A percentile compares a stretch with the other conserved stretches of the same genome.
phyloP scores from a whole-genome alignment of 2,113 vertebrate genomes.

The Haemorhous mexicanus region DNA sequence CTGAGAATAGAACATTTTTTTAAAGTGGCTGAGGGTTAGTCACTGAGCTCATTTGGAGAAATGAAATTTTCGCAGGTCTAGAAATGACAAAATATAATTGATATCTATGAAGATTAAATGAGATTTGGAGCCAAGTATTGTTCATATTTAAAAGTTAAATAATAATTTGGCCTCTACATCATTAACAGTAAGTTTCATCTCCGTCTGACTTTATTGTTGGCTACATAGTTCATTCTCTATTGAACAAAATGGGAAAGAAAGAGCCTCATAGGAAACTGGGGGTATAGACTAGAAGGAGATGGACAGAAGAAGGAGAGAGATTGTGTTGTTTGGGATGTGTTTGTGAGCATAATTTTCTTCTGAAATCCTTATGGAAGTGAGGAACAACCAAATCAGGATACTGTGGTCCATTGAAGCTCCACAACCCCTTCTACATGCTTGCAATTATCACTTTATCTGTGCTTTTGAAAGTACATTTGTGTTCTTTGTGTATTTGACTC shows the following conservation, averaged over 20 bases:
- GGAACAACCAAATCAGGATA: neutral
- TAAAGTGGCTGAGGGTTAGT: neutral
- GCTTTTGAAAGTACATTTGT: neutral
- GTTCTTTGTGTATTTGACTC: neutral
- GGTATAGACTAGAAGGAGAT: neutral
- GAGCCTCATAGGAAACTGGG: neutral
- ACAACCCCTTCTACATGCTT: neutral
- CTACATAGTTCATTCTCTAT: neutral
- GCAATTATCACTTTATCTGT: neutral
- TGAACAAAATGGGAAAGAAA: neutral
- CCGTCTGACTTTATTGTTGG: slow-evolving; percentile 29
- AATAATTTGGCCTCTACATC: slow-evolving; percentile 40
- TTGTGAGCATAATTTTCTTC: neutral
- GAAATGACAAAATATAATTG: slow-evolving; percentile 52
- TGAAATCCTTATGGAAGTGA: neutral
- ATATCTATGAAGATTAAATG: slow-evolving; percentile 47
- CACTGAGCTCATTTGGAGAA: slow-evolving; percentile 47
- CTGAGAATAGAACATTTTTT: neutral
- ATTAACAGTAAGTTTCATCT: slow-evolving; percentile 29
- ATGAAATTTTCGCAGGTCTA: slow-evolving; percentile 50
- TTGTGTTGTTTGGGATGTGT: neutral
- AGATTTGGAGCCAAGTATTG: slow-evolving; percentile 35
- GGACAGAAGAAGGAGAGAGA: neutral
- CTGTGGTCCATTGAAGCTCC: neutral
- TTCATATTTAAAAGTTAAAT: slow-evolving; percentile 56